Evolutionary conservation across 2,113 vertebrate genomes (phyloP).

Genomic region (Mormoops blainvillei): DNA sequence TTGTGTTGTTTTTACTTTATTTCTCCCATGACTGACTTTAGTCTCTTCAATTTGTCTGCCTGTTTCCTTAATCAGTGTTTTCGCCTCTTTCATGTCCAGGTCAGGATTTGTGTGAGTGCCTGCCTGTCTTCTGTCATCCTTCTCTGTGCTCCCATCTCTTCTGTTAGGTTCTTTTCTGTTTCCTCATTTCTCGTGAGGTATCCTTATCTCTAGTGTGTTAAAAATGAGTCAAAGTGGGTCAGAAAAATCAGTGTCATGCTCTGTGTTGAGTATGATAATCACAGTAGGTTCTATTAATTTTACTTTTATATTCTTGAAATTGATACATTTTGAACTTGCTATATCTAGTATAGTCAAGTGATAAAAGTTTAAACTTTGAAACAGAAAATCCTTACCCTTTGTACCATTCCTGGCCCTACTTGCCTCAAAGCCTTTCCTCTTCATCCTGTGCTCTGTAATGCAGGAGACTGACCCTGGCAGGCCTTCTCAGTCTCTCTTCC

Average conservation of each 20-base stretch:
- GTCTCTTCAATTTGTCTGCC: neutral
- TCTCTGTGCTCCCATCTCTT: neutral
- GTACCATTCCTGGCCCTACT: neutral
- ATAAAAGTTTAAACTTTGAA: conserved; percentile 2
- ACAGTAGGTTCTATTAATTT: neutral
- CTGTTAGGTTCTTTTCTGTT: neutral
- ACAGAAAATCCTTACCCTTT: neutral
- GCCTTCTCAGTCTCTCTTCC: neutral
- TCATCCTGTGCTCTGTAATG: neutral
- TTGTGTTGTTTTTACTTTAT: neutral
- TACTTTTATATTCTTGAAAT: conserved; percentile 16
- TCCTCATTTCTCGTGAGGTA: neutral
- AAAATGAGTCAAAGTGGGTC: neutral
- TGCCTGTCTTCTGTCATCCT: neutral
- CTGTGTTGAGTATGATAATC: neutral
- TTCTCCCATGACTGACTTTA: neutral
- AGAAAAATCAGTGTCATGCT: neutral
- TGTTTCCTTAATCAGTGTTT: neutral
- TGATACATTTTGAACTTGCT: neutral
- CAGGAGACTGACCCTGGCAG: neutral
- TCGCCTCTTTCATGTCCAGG: neutral
- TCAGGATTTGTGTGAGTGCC: neutral
- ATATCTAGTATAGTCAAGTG: neutral
- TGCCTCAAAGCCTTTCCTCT: neutral
- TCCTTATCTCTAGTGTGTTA: neutral